Percentiles rank a stretch among this genome's conserved stretches.
These are phyloP conservation scores for Semibalanus balanoides DNA, from an alignment of 1,140 invertebrate species.

Conservation along the genomic window DNA sequence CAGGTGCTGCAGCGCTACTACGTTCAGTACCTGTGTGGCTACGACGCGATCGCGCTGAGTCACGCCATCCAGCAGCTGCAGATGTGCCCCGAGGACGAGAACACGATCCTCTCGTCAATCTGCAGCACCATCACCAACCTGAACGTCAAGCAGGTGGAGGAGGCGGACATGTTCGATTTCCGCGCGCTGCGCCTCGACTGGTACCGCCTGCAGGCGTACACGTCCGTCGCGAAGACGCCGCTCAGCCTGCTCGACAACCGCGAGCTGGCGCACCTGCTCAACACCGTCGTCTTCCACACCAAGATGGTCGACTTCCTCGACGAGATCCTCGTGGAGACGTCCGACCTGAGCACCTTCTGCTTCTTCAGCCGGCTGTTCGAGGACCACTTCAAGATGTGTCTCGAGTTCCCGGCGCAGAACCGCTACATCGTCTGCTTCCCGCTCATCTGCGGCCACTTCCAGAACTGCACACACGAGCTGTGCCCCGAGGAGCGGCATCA, in stretches of 20 bases:
- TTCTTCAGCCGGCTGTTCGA: constrained; percentile 96
- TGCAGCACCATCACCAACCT: constrained; percentile 75
- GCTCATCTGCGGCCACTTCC: constrained; percentile 92
- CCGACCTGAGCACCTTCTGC: constrained; percentile 91
- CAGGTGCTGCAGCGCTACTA: constrained; percentile 91
- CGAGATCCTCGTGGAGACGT: constrained; percentile 89
- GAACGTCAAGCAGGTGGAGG: constrained; percentile 86
- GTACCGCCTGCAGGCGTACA: constrained; percentile 91
- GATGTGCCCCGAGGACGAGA: constrained; percentile 79
- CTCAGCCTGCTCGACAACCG: constrained; percentile 71
- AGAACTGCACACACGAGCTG: constrained; percentile 92
- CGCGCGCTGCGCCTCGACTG: constrained; percentile 88
- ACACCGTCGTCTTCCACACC: constrained; percentile 91
- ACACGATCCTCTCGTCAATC: constrained; percentile 80
- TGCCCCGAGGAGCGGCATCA: constrained; percentile 98
- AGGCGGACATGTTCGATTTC: constrained; percentile 93
- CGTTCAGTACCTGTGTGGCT: constrained; percentile 88
- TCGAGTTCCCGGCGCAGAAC: constrained; percentile 96
- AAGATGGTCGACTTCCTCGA: constrained; percentile 98
- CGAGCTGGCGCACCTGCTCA: constrained; percentile 78
- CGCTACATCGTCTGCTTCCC: constrained; percentile 95
- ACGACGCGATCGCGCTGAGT: constrained; percentile 83
- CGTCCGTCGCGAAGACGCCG: constrained; percentile 67
- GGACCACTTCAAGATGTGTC: constrained; percentile 95
- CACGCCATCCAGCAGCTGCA: constrained; percentile 76